Evolutionary conservation across 2,888 invertebrate genomes (phyloP).

Genomic region (Oscheius myriophilus): DNA sequence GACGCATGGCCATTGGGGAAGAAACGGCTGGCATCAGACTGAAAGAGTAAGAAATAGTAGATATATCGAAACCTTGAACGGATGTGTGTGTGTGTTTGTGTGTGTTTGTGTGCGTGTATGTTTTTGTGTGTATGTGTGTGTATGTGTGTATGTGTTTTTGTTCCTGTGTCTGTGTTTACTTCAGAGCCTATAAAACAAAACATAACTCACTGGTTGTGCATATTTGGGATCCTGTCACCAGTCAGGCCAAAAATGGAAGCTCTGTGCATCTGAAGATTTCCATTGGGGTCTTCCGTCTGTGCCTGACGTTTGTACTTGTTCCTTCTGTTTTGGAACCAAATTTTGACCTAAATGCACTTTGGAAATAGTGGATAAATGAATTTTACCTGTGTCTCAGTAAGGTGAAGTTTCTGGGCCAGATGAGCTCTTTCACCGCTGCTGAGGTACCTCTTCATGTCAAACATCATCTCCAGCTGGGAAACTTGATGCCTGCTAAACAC

Average conservation of each 20-base stretch:
- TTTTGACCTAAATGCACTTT: slow-evolving; percentile 59
- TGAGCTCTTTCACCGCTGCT: slow-evolving; percentile 60
- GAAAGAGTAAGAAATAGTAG: too few relatives aligned
- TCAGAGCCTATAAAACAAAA: too few relatives aligned
- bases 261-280: slow-evolving; percentile 43
- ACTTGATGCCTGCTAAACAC: slow-evolving; percentile 68
- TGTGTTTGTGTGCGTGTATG: too few relatives aligned
- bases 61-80: slow-evolving; percentile 6
- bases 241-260: slow-evolving; percentile 34
- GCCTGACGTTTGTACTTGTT: slow-evolving; percentile 65
- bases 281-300: slow-evolving; percentile 44
- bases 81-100: too few relatives aligned
- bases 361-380: neutral
- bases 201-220: slow-evolving; percentile 15
- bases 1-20: slow-evolving; percentile 14
- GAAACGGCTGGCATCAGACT: slow-evolving; percentile 32
- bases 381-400: slow-evolving; percentile 67
- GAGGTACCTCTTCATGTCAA: slow-evolving; percentile 62
- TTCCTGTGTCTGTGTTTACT: too few relatives aligned
- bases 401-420: slow-evolving; percentile 57
- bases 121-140: too few relatives aligned
- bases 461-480: slow-evolving; percentile 63
- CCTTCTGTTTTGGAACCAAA: slow-evolving; percentile 68
- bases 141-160: too few relatives aligned
- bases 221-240: slow-evolving; percentile 13